Evolutionary conservation across 1,140 invertebrate genomes (phyloP), one percentile per base, ranked within the genome.

Genomic region (Thaumetopoea pityocampa): DNA sequence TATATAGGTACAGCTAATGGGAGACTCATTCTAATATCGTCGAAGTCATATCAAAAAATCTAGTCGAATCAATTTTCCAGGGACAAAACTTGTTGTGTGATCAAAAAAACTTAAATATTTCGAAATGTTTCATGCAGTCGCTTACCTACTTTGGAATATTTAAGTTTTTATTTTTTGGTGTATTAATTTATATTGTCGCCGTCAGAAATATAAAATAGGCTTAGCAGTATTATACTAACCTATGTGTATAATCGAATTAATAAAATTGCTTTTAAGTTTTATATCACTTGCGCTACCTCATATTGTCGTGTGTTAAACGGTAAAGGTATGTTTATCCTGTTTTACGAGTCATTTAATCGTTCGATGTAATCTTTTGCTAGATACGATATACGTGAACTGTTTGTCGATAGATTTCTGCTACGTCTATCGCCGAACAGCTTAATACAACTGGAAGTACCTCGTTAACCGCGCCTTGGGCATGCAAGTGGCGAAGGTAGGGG

Each of bases 161-260:
- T n/a, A n/a, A n/a, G n/a, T n/a, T n/a, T n/a, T n/a, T n/a, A n/a
- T n/a, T n/a, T n/a, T n/a, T n/a, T n/a, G n/a, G n/a, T n/a, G n/a
- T n/a, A n/a, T n/a, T n/a, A n/a, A n/a, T n/a, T n/a, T n/a, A n/a
- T 23, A 4, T 23, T 15, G 20, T 41, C 22, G 29, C 9, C 7
- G n/a, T 34, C 10, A 20, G 16, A 12, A n/a, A 15, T 38, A 26
- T 43, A 40, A 35, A 46, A 53, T 71, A 76, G 65, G 45, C 62
- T 69, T 74, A 78, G 67, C 77, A 81, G 77, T 78, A 80, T 80
- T 80, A 74, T 69, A 65, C 38, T 42, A 48, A 60, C 51, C 50
- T 61, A 46, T 36, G 50, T 56, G 45, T 58, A 50, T 51, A 44
- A 46, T 53, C 36, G 54, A 53, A 53, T 11, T 45, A 55, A 49